phyloP scores from a whole-genome alignment of 2,888 invertebrate genomes.

The Cybosia mesomella region DNA sequence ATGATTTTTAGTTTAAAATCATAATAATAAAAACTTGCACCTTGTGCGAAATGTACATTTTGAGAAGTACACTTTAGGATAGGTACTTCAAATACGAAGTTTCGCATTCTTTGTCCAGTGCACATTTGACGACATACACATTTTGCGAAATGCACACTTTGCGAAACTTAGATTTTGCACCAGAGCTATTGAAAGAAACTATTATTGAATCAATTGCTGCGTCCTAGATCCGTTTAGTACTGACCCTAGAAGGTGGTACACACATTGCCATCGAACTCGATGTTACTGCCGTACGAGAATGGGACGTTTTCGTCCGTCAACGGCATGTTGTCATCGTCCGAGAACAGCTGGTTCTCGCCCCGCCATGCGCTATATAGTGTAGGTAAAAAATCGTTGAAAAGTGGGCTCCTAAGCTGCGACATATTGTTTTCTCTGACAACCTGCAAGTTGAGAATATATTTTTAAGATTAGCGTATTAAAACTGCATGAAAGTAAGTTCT shows the following conservation, averaged over 20 bases:
- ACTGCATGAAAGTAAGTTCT: too few species aligned
- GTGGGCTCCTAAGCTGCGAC: conserved; percentile 65
- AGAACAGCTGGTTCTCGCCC: conserved; percentile 58
- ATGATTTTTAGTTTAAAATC: background rate
- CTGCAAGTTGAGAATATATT: conserved; percentile 59
- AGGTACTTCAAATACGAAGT: too few species aligned
- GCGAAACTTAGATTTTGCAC: too few species aligned
- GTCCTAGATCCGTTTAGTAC: conserved; percentile 14
- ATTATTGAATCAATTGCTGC: conserved; percentile 2
- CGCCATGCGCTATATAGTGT: conserved; percentile 78
- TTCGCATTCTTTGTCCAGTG: too few species aligned
- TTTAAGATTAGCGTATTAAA: background rate
- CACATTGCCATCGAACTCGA: conserved; percentile 80
- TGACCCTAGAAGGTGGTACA: conserved; percentile 75
- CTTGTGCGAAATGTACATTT: too few species aligned
- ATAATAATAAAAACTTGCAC: too few species aligned
- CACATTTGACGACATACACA: too few species aligned
- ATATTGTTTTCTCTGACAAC: conserved; percentile 73
- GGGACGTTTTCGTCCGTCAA: conserved; percentile 48
- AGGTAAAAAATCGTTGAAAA: conserved; percentile 83
- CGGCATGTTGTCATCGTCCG: conserved; percentile 56
- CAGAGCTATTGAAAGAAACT: background rate
- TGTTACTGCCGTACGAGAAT: conserved; percentile 58
- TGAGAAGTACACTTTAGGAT: too few species aligned
- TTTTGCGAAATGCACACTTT: background rate